These are phyloP conservation scores for Philereme vetulata DNA, from an alignment of 2,888 invertebrate genomes.

Conservation along the genomic window DNA sequence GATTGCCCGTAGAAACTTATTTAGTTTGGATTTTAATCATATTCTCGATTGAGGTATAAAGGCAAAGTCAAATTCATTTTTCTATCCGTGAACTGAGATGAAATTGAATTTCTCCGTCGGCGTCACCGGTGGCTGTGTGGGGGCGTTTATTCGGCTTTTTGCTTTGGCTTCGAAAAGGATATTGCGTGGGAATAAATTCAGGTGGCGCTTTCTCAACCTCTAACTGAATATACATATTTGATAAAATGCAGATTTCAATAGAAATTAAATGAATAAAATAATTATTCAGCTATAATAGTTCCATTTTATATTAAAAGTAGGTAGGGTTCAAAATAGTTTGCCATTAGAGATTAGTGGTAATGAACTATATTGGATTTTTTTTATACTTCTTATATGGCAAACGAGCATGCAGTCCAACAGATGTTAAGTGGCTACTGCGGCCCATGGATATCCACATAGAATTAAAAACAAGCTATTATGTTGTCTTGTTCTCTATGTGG, in stretches of 20 bases:
- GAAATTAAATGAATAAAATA: constrained; percentile 39
- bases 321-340: no score
- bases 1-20: constrained; percentile 2
- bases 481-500: no score
- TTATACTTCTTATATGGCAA: no score
- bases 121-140: constrained; percentile 47
- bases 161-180: constrained; percentile 72
- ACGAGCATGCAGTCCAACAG: no score
- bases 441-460: no score
- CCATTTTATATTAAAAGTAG: no score
- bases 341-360: no score
- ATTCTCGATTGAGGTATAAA: constrained; percentile 41
- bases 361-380: no score
- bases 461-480: no score
- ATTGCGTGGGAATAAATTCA: constrained; percentile 80
- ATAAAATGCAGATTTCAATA: constrained; percentile 50
- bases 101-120: constrained; percentile 71
- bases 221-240: constrained; percentile 67
- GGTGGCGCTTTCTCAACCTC: constrained; percentile 63
- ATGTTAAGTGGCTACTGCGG: no score
- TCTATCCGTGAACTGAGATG: constrained; percentile 56
- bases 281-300: no score
- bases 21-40: constrained; percentile 40
- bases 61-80: constrained; percentile 49
- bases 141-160: constrained; percentile 74